A percentile compares a stretch with the other conserved stretches of the same genome.
phyloP scores from a whole-genome alignment of 1,140 invertebrate genomes.

The Mamestra configurata region DNA sequence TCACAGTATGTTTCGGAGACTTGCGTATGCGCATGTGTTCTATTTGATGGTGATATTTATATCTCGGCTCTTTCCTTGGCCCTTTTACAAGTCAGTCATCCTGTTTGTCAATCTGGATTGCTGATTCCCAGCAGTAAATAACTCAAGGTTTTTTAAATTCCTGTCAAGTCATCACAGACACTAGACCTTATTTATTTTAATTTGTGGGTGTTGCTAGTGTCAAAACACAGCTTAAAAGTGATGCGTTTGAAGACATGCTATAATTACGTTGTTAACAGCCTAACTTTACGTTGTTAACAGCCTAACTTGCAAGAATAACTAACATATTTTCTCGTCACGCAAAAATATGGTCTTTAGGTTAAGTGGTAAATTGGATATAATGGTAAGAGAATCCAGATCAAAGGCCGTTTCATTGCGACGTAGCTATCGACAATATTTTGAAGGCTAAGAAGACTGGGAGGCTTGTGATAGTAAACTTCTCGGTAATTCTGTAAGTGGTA shows the following conservation, averaged over 20 bases:
- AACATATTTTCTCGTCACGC: background rate
- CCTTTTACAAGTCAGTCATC: constrained; percentile 43
- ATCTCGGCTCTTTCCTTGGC: constrained; percentile 33
- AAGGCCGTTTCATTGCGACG: background rate
- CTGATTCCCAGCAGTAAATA: constrained; percentile 5
- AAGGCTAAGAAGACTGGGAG: constrained; percentile 19
- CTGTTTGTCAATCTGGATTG: background rate
- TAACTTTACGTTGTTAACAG: background rate
- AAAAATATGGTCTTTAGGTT: constrained; percentile 3
- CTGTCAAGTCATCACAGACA: background rate
- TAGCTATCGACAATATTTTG: constrained; percentile 16
- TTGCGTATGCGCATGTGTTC: constrained; percentile 8
- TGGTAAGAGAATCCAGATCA: background rate
- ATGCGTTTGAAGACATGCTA: background rate
- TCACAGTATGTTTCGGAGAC: constrained; percentile 4
- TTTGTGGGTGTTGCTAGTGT: background rate
- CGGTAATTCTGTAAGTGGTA: constrained; percentile 51
- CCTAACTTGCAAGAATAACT: background rate
- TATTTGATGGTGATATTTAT: constrained; percentile 38
- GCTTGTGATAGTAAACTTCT: constrained; percentile 46
- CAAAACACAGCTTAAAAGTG: constrained; percentile 1
- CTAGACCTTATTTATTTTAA: constrained; percentile 5
- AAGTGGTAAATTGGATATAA: constrained; percentile 4
- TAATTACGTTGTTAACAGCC: constrained; percentile 9
- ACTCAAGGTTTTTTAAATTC: background rate